Evolutionary conservation across 2,888 invertebrate genomes (phyloP).

Genomic region (Athalia cordata): DNA sequence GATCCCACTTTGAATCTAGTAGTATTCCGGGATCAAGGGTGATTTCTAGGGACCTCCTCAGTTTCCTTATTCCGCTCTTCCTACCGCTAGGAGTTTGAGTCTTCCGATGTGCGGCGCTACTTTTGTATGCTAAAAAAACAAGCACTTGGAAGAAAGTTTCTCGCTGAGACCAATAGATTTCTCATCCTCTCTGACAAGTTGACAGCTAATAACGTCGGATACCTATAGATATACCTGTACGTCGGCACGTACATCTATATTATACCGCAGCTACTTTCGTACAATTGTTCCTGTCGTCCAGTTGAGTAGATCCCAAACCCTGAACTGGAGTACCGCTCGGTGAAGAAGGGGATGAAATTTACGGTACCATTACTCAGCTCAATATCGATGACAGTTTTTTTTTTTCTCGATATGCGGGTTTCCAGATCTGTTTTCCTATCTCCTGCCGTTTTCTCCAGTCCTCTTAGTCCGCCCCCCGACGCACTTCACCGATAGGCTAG

Average conservation of each 20-base stretch:
- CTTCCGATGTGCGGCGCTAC: neutral
- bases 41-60: neutral
- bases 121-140: conserved; percentile 9
- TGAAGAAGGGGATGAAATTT: neutral
- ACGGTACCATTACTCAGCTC: conserved; percentile 19
- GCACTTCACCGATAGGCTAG: neutral
- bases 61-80: neutral
- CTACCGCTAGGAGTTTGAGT: neutral
- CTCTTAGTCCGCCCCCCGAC: neutral
- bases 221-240: neutral
- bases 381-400: conserved; percentile 20
- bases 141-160: neutral
- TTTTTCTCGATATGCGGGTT: neutral
- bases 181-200: conserved; percentile 25
- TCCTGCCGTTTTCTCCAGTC: neutral
- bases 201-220: conserved; percentile 36
- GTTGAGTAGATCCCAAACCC: conserved; percentile 1
- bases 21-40: conserved; percentile 1
- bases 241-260: neutral
- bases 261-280: neutral
- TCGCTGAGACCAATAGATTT: conserved; percentile 29
- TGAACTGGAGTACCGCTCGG: neutral
- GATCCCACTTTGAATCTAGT: conserved; percentile 4
- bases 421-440: neutral
- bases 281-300: conserved; percentile 26